Evolutionary conservation across 92 coral and sea anemone species (phyloP), one percentile per base, ranked within the genome.

Genomic region (Zoanthus gigantus): DNA sequence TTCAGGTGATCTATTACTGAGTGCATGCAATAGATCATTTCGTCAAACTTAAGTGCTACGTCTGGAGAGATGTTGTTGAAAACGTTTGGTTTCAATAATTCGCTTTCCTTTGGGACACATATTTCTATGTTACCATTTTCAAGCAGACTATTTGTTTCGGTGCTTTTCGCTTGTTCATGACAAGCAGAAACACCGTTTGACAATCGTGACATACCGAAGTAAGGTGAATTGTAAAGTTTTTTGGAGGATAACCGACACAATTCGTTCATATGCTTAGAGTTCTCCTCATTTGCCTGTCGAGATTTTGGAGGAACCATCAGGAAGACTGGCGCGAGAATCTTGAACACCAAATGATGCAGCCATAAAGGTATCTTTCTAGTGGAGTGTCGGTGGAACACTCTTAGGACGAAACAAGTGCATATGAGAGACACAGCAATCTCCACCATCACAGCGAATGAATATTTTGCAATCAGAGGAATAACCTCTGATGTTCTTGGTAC

Each of bases 401-500:
- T 82, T 71, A 96, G 61, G 23, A 92, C 92, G n/a, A 93, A 87
- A 78, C 99, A 96, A 48, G 98, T 96, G 77, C 94, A 91, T 0
- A 96, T 72, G 16, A 94, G 89, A 3, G 98, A 92, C 45, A 92
- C 66, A 7, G 97, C 90, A 14, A 97, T 98, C 72, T 96, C 95
- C 42, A 93, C 88, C 79, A 97, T 90, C 44, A 97, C 97, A 2
- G 93, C 93, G 56, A 97, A 94, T 46, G 98, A 93, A 93, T 97
- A 97, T 67, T 97, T 97, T 9, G 98, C 99, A 7, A 97, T 92
- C 77, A 97, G 89, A 10, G 99, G 99, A 65, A 94, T 97, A 63
- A 96, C 95, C 83, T 94, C 95, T 4, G 99, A 97, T 3, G 99
- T 97, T 50, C 98, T 91, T 16, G 99, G 99, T 28, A 97, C 98